phyloP scores from a whole-genome alignment of 2,888 invertebrate species.

The Beris morrisii region DNA sequence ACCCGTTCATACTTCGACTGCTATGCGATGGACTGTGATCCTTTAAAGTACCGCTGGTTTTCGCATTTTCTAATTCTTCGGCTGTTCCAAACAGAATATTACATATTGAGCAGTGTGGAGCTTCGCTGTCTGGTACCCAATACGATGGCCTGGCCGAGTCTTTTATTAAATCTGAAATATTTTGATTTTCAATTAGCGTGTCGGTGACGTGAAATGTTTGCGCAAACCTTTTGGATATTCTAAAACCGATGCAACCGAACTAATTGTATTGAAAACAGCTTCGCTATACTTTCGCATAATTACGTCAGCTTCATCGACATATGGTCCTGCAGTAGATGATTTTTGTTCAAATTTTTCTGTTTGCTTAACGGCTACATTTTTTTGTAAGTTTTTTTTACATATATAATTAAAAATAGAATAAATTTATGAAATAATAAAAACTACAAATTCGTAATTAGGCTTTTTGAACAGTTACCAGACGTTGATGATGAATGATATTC shows the following conservation, averaged over 20 bases:
- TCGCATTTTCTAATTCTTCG: conserved; percentile 53
- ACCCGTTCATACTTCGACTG: conserved; percentile 47
- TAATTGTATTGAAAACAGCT: conserved; percentile 70
- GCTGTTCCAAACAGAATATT: conserved; percentile 61
- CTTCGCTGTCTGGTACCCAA: conserved; percentile 77
- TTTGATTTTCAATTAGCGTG: neutral
- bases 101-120: conserved; percentile 69
- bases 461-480: conserved; percentile 45
- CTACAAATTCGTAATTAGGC: neutral
- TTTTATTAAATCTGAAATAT: conserved; percentile 64
- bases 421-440: conserved; percentile 10
- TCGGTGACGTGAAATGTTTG: neutral
- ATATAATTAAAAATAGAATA: conserved; percentile 13
- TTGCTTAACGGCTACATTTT: conserved; percentile 25
- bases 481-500: conserved; percentile 42
- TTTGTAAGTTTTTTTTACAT: conserved; percentile 5
- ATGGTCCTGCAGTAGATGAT: conserved; percentile 30
- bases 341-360: conserved; percentile 33
- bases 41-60: conserved; percentile 43
- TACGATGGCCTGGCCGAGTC: conserved; percentile 75
- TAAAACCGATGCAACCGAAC: conserved; percentile 69
- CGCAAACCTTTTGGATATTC: conserved; percentile 70
- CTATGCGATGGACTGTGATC: conserved; percentile 44
- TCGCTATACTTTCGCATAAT: conserved; percentile 68
- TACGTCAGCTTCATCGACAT: conserved; percentile 58